These are phyloP conservation scores for Tachycineta bicolor DNA, from an alignment of 2,113 vertebrate species.

Conservation along the genomic window DNA sequence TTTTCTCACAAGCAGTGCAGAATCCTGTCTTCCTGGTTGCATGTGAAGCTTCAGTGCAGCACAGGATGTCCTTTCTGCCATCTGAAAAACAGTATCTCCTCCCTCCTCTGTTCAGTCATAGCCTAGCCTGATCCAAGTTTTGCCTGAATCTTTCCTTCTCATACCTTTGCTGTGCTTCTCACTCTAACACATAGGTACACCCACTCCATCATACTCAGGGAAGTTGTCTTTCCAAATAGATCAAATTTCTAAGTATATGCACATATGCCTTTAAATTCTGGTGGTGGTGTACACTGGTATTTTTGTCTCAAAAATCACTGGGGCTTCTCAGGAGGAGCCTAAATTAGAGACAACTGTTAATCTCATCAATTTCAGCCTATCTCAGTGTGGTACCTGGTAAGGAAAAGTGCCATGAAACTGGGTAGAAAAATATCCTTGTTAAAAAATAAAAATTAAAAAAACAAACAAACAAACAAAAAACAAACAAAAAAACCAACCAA, in stretches of 20 bases:
- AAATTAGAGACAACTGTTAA: neutral
- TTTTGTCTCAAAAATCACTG: neutral
- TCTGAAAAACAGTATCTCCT: neutral
- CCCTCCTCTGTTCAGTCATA: neutral
- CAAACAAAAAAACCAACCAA: too few relatives aligned
- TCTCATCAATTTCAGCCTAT: neutral
- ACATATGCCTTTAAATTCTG: neutral
- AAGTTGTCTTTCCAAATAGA: constrained; percentile 3
- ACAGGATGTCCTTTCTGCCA: neutral
- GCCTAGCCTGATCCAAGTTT: neutral
- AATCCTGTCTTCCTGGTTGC: neutral
- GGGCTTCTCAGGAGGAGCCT: neutral
- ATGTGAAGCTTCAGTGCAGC: neutral
- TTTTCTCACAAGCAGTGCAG: neutral
- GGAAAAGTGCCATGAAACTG: neutral
- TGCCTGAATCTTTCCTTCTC: neutral
- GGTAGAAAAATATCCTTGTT: neutral
- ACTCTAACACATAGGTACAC: neutral
- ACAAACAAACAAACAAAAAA: neutral
- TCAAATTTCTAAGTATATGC: constrained; percentile 5
- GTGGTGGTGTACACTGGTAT: neutral
- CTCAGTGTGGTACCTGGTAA: neutral
- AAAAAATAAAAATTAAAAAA: too few relatives aligned
- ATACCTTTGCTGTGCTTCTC: neutral
- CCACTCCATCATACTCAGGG: neutral